Base-by-base conservation (phyloP, 2,888 invertebrate genomes). In the Dryomyza anilis region DNA sequence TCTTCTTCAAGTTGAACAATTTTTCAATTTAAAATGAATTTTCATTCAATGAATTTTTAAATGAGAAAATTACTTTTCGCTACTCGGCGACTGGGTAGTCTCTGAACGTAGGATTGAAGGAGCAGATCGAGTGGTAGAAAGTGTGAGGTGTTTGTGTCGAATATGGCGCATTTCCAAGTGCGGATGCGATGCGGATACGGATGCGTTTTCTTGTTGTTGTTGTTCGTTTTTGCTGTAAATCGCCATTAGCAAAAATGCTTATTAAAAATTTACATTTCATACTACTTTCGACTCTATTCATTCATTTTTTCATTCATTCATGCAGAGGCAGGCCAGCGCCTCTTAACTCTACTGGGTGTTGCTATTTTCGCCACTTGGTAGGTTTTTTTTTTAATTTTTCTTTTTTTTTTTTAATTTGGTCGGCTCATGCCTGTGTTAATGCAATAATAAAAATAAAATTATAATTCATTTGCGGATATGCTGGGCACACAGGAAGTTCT, bases 201-300 rank as follows among this genome's bases (percentile, higher is more conserved):
- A 33, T 62, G 36, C 46, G 46, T 16, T 21, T 23, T 65, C 52
- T 52, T 66, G 60, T 43, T 66, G 64, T 45, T 67, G 63, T 53
- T 65, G 63, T 30, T 69, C n/a, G 61, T 45, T 66, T 68, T 62
- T 72, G 69, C 67, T 66, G 69, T 76, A 79, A 80, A 79, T 80
- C 78, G 79, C 79, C 79, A 79, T 80, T 80, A 79, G 79, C 79
- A 76, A 78, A 80, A 80, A 79, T 76, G 80, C 80, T 79, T 80
- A 80, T 79, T 80, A 79, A 79, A 80, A 80, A 80, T 79, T 80
- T 80, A 79, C 78, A 79, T 79, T 80, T 78, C 55, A 36, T 21
- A 36, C 55, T 33, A 36, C 33, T 14, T 14, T 50, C 46, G 19
- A 19, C 39, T 39, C 39, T n/a, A n/a, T 39, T 39, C 39, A 4